Evolutionary conservation across 2,888 invertebrate genomes (phyloP).

Genomic region (Monochamus alternatus): DNA sequence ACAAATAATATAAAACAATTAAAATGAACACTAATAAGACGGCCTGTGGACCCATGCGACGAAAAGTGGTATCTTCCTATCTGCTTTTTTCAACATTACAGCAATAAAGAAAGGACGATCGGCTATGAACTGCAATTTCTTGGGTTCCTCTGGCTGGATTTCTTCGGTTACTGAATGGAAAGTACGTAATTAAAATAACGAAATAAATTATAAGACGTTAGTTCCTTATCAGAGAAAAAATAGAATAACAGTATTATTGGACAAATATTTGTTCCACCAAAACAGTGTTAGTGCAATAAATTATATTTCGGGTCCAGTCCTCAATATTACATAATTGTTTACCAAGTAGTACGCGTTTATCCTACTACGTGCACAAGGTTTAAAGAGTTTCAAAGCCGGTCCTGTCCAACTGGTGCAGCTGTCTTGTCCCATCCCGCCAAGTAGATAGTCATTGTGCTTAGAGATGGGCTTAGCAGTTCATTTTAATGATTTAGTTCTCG

Average conservation of each 20-base stretch:
- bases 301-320: neutral
- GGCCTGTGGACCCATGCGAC: slow-evolving; percentile 30
- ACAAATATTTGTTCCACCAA: neutral
- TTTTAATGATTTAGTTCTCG: too few relatives aligned
- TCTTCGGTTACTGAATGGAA: neutral
- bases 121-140: slow-evolving; percentile 21
- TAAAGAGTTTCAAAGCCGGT: too few relatives aligned
- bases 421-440: too few relatives aligned
- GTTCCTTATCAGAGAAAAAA: neutral
- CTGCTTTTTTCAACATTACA: slow-evolving; percentile 7
- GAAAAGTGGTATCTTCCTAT: slow-evolving; percentile 20
- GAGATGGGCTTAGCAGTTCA: too few relatives aligned
- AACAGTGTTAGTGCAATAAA: too few relatives aligned
- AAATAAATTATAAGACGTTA: neutral
- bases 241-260: neutral
- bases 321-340: too few relatives aligned
- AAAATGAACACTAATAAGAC: neutral
- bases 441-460: neutral
- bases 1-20: neutral
- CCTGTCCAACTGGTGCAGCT: too few relatives aligned
- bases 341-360: too few relatives aligned
- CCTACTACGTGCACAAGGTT: neutral
- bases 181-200: neutral
- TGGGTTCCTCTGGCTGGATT: neutral
- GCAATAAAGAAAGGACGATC: slow-evolving; percentile 39